Percentiles rank a stretch among this genome's conserved stretches.
phyloP scores from a whole-genome alignment of 2,888 invertebrate genomes.

The Cremastinae sp. region DNA sequence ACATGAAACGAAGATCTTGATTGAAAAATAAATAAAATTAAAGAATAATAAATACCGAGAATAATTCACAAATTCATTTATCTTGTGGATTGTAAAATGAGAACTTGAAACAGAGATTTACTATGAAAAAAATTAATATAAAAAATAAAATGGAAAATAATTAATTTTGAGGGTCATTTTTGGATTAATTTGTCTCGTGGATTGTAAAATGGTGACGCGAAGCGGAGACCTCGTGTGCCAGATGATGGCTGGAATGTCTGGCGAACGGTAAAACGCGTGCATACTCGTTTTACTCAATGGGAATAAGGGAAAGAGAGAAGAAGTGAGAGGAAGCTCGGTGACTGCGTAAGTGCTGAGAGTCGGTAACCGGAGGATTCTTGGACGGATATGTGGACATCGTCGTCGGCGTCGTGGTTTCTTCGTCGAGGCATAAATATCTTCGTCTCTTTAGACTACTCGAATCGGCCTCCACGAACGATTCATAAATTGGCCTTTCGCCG shows the following conservation, averaged over 20 bases:
- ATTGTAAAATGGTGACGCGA: conserved; percentile 11
- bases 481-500: conserved; percentile 66
- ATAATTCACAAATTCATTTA: no score
- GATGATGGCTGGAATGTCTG: conserved; percentile 51
- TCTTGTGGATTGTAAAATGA: no score
- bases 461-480: conserved; percentile 57
- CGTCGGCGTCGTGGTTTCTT: conserved; percentile 7
- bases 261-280: conserved; percentile 49
- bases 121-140: neutral
- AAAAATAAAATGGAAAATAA: conserved; percentile 5
- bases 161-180: conserved; percentile 1
- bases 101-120: no score
- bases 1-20: conserved; percentile 28
- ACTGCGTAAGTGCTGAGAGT: conserved; percentile 49
- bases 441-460: conserved; percentile 54
- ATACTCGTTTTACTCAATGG: conserved; percentile 55
- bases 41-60: no score
- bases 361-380: conserved; percentile 53
- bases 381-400: conserved; percentile 52
- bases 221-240: conserved; percentile 36
- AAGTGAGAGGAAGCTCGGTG: neutral
- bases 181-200: neutral
- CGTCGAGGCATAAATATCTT: conserved; percentile 63
- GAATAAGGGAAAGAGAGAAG: conserved; percentile 32
- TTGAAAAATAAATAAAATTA: no score